Evolutionary conservation across 2,888 invertebrate species (phyloP).

Genomic region (Patella pellucida): DNA sequence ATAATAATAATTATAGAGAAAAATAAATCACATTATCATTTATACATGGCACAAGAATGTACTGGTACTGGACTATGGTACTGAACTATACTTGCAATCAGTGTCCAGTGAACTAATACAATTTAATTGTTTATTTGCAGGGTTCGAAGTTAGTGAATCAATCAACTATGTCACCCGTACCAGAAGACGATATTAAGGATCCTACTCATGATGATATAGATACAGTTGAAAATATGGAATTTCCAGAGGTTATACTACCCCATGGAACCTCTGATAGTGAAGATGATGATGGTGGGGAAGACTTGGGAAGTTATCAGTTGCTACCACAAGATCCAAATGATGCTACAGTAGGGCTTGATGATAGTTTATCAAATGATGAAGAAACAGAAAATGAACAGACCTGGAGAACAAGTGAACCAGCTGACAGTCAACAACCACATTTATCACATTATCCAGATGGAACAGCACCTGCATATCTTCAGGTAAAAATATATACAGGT

Average conservation of each 20-base stretch:
- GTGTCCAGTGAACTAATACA: too few relatives aligned
- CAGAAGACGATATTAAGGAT: conserved; percentile 16
- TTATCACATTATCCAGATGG: background rate
- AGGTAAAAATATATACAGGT: too few relatives aligned
- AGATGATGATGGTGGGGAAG: conserved; percentile 36
- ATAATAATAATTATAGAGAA: too few relatives aligned
- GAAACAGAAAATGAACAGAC: background rate
- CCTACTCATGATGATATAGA: background rate
- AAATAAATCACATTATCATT: too few relatives aligned
- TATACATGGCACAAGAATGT: too few relatives aligned
- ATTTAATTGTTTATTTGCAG: too few relatives aligned
- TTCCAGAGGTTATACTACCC: conserved; percentile 45
- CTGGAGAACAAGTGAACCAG: conserved; percentile 3
- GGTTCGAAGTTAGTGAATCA: background rate
- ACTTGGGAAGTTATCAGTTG: conserved; percentile 41
- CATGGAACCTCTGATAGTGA: conserved; percentile 42
- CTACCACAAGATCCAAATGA: conserved; percentile 39
- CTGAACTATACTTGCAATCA: too few relatives aligned
- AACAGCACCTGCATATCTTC: background rate
- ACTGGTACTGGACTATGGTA: too few relatives aligned
- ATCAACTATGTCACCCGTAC: conserved; percentile 17
- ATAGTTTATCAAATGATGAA: conserved; percentile 2
- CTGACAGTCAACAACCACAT: background rate
- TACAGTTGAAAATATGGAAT: conserved; percentile 25
- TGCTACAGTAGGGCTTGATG: conserved; percentile 22